Evolutionary conservation across 2,113 vertebrate species (phyloP).

Genomic region (Otocyon megalotis): DNA sequence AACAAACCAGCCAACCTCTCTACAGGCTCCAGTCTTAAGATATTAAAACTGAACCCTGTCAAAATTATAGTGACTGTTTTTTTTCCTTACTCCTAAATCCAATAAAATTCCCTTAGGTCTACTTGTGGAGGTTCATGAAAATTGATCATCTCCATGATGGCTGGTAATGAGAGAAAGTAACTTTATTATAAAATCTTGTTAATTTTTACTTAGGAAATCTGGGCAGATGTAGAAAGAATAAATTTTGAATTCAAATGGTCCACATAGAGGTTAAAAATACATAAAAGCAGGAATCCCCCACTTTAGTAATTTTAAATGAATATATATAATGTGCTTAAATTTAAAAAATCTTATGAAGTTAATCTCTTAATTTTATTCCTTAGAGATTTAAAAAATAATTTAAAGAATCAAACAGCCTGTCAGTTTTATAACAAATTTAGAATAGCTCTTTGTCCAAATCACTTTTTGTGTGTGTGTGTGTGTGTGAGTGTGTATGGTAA

Average conservation of each 20-base stretch:
- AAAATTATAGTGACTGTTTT: not conserved
- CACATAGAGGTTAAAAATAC: not conserved
- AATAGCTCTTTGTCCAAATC: not conserved
- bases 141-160: not conserved
- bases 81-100: not conserved
- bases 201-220: not conserved
- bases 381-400: slow-evolving; percentile 14
- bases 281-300: not conserved
- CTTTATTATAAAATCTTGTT: not conserved
- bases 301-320: not conserved
- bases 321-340: not conserved
- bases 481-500: not conserved
- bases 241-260: not conserved
- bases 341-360: not conserved
- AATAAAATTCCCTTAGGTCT: not conserved
- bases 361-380: slow-evolving; percentile 44
- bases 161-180: not conserved
- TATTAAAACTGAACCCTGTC: not conserved
- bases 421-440: not conserved
- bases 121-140: not conserved
- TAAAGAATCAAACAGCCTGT: not conserved
- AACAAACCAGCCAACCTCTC: not conserved
- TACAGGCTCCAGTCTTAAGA: not conserved
- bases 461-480: not conserved
- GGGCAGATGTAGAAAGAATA: not conserved